phyloP scores from a whole-genome alignment of 2,113 vertebrate genomes.

The Kryptolebias marmoratus region DNA sequence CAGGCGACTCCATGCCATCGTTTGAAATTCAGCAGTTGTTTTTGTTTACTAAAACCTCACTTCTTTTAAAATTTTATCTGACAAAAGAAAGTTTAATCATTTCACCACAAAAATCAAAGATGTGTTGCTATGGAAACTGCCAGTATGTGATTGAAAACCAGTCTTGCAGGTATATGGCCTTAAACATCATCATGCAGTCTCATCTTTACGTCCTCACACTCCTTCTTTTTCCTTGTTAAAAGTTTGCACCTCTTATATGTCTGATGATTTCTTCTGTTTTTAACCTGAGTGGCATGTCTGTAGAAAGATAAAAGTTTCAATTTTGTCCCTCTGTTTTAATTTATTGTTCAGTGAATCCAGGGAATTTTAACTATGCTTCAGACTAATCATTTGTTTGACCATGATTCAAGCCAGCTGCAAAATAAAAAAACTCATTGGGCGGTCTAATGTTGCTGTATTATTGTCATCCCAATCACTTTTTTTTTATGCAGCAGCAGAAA shows the following conservation, averaged over 20 bases:
- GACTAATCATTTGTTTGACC: background rate
- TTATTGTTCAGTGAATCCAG: background rate
- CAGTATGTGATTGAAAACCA: too few species aligned
- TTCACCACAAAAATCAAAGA: conserved; percentile 81
- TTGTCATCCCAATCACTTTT: background rate
- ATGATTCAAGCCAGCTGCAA: conserved; percentile 8
- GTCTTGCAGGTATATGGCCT: too few species aligned
- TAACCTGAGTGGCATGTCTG: too few species aligned
- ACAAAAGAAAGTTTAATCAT: conserved; percentile 42
- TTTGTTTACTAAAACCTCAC: too few species aligned
- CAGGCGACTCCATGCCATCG: too few species aligned
- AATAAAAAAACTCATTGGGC: conserved; percentile 2
- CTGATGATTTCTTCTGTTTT: too few species aligned
- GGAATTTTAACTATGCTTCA: background rate
- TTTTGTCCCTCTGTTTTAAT: background rate
- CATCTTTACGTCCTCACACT: too few species aligned
- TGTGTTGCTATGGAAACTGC: conserved; percentile 73
- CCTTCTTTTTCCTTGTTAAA: too few species aligned
- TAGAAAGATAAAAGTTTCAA: background rate
- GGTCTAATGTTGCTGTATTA: background rate
- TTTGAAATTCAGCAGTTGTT: too few species aligned
- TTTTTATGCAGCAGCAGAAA: background rate
- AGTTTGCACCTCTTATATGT: background rate
- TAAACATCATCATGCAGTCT: conserved; percentile 68
- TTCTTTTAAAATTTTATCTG: too few species aligned